Percentiles rank a stretch among this genome's conserved stretches.
Conservation (phyloP, 2,888 invertebrate genomes). For the Melanotus villosus region DNA sequence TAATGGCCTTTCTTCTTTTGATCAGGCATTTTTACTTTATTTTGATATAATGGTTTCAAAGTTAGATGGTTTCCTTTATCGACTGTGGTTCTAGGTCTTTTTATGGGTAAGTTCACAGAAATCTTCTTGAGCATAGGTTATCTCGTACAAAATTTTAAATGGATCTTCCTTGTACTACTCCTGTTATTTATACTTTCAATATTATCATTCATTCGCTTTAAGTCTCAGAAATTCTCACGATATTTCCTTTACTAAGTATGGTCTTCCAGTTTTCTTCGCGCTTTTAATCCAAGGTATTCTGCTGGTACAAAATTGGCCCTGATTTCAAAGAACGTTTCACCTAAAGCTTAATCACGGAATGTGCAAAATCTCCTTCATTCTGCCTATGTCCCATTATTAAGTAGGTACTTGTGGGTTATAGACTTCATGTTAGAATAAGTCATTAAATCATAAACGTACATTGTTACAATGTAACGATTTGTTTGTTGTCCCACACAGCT, state of each 20-base stretch:
- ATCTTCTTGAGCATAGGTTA: constrained; percentile 10
- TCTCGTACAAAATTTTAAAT: constrained; percentile 12
- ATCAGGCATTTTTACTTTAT: no score
- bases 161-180: constrained; percentile 8
- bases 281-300: neutral
- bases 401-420: constrained; percentile 13
- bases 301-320: constrained; percentile 10
- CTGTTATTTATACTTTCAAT: neutral
- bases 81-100: no score
- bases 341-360: constrained; percentile 12
- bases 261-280: constrained; percentile 8
- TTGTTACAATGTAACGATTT: neutral
- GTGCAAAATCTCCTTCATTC: constrained; percentile 21
- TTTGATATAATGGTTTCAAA: no score
- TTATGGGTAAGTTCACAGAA: no score
- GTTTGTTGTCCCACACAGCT: neutral
- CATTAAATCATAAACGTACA: neutral
- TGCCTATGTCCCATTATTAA: constrained; percentile 12
- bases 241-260: neutral
- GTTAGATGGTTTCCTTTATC: no score
- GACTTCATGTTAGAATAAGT: neutral
- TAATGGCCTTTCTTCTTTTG: no score
- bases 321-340: constrained; percentile 9
- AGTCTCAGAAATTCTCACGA: neutral
- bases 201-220: neutral